A percentile compares a stretch with the other conserved stretches of the same genome.
phyloP scores from a whole-genome alignment of 2,113 vertebrate genomes.

The Galbula dea region DNA sequence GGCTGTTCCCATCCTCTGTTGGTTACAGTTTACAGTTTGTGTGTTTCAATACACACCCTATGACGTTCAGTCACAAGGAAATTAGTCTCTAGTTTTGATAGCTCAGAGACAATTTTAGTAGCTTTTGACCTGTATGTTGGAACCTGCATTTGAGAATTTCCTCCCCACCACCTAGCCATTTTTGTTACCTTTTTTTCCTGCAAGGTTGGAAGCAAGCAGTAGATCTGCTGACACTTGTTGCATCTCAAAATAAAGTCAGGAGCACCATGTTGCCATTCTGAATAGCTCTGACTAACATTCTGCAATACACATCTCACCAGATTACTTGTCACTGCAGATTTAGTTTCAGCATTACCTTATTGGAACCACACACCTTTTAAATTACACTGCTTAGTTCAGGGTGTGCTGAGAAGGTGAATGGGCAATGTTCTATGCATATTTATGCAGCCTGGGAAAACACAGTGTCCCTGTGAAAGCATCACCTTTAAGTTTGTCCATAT shows the following conservation, averaged over 20 bases:
- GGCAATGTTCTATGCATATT: neutral
- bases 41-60: neutral
- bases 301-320: neutral
- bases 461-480: neutral
- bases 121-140: neutral
- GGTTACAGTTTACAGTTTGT: neutral
- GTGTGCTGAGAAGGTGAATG: neutral
- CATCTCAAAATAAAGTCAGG: neutral
- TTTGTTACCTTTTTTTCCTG: conserved; percentile 9
- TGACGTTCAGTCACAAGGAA: neutral
- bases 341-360: neutral
- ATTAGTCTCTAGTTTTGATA: neutral
- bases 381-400: neutral
- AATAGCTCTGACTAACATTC: neutral
- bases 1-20: neutral
- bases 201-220: neutral
- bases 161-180: neutral
- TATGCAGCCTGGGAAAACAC: neutral
- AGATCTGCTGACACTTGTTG: neutral
- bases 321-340: conserved; percentile 9
- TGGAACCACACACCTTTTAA: neutral
- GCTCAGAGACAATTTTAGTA: neutral
- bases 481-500: neutral
- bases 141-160: neutral
- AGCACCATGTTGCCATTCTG: neutral